phyloP scores from a whole-genome alignment of 2,113 vertebrate genomes.

The Pseudopipra pipra region DNA sequence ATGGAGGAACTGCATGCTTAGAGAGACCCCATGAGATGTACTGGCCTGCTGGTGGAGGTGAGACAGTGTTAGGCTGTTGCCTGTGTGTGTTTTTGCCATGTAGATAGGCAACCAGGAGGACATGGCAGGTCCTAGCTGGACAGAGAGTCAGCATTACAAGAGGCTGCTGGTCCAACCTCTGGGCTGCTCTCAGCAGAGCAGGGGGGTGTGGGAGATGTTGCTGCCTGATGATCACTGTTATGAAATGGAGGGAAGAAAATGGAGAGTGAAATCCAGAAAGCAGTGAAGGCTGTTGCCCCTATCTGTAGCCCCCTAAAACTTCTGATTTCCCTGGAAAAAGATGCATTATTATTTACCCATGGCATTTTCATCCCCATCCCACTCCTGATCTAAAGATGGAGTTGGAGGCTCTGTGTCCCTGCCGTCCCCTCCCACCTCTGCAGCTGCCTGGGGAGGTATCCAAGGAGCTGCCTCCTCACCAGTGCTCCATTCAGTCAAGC shows the following conservation, averaged over 20 bases:
- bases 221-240: not conserved
- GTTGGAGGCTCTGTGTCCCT: not conserved
- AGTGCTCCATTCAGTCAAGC: not conserved
- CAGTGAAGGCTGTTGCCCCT: not conserved
- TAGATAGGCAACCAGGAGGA: not conserved
- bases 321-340: not conserved
- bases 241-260: not conserved
- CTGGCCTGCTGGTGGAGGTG: not conserved
- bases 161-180: not conserved
- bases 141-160: not conserved
- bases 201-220: not conserved
- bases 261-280: not conserved
- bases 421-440: constrained; percentile 7
- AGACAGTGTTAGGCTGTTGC: not conserved
- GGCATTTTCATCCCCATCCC: constrained; percentile 41
- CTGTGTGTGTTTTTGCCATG: not conserved
- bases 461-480: constrained; percentile 30
- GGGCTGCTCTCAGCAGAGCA: not conserved
- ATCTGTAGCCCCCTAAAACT: not conserved
- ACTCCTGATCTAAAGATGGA: constrained; percentile 55
- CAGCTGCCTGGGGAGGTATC: not conserved
- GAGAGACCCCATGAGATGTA: not conserved
- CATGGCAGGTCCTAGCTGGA: not conserved
- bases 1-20: not conserved
- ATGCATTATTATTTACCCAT: not conserved